phyloP scores from a whole-genome alignment of 2,113 vertebrate species.

The Poeciliopsis occidentalis region DNA sequence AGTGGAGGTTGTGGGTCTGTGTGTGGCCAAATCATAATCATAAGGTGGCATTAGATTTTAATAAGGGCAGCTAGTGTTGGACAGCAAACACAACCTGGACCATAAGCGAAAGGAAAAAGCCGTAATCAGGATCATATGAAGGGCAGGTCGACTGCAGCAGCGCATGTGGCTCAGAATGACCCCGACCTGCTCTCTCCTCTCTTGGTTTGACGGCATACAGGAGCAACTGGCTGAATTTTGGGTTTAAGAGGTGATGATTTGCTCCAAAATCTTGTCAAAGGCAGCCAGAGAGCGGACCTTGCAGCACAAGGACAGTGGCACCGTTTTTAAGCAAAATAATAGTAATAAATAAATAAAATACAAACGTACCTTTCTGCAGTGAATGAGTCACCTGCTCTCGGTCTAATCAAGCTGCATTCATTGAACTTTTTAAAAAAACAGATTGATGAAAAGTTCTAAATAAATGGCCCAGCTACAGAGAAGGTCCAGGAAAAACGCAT shows the following conservation, averaged over 20 bases:
- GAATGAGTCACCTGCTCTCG: neutral
- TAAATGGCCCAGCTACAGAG: neutral
- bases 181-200: no score
- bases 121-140: no score
- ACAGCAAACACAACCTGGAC: no score
- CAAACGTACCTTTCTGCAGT: neutral
- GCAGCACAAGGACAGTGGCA: neutral
- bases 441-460: no score
- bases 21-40: neutral
- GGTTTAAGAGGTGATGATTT: neutral
- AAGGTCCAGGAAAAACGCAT: neutral
- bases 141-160: no score
- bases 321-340: neutral
- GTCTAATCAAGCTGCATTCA: neutral
- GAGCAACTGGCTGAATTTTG: neutral
- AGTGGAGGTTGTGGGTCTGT: neutral
- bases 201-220: no score
- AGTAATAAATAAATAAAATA: neutral
- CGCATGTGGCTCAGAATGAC: no score
- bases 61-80: neutral
- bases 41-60: neutral
- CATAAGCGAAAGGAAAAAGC: no score
- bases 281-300: neutral
- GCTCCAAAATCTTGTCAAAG: neutral
- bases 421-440: neutral